A percentile compares a stretch with the other conserved stretches of the same genome.
phyloP scores from a whole-genome alignment of 2,113 vertebrate species.

The Gallinago paraguaiae region DNA sequence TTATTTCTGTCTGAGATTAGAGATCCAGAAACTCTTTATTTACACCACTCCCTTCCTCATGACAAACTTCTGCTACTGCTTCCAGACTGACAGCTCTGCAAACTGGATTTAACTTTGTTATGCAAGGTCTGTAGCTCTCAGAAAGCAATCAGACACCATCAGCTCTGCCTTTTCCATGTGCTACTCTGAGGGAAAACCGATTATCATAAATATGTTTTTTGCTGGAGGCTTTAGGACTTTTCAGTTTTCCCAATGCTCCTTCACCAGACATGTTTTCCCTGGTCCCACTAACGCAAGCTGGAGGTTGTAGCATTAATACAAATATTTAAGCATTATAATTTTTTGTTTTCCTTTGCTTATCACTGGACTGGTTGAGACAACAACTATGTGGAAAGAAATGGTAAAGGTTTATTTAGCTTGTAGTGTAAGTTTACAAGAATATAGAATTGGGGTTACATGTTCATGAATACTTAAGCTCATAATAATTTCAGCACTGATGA shows the following conservation, averaged over 20 bases:
- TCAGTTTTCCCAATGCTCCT: background rate
- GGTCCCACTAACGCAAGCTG: too few species aligned
- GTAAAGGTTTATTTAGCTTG: background rate
- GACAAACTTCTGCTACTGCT: background rate
- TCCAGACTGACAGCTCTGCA: background rate
- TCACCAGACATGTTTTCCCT: background rate
- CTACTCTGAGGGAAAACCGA: background rate
- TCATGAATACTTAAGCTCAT: too few species aligned
- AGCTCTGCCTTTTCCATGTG: background rate
- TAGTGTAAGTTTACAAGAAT: background rate
- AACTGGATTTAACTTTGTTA: background rate
- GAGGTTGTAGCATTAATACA: background rate
- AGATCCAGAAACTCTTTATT: background rate
- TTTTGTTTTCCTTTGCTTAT: background rate
- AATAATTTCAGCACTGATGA: too few species aligned
- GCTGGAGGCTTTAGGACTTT: background rate
- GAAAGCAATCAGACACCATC: background rate
- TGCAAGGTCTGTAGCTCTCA: background rate
- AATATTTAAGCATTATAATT: background rate
- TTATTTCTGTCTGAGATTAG: background rate
- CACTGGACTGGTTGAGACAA: background rate
- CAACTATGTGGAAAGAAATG: fast-evolving
- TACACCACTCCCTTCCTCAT: background rate
- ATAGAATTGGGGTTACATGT: background rate
- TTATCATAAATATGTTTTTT: background rate